These are phyloP conservation scores for Drosophila kambysellisi DNA, from an alignment of 2,888 invertebrate species.

Conservation along the genomic window DNA sequence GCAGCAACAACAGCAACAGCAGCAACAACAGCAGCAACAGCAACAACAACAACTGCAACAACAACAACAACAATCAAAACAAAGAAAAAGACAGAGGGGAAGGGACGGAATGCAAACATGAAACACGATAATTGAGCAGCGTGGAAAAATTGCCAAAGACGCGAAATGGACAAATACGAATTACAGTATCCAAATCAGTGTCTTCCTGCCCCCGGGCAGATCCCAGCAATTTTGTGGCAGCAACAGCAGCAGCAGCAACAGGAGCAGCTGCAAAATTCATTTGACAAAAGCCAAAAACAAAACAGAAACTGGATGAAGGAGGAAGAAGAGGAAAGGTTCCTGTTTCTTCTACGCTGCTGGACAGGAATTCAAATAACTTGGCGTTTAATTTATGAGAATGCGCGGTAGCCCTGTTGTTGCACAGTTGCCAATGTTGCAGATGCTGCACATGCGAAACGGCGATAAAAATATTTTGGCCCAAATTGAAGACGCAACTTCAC, in stretches of 20 bases:
- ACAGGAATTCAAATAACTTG: constrained; percentile 83
- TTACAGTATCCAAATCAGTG: constrained; percentile 82
- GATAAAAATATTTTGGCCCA: constrained; percentile 78
- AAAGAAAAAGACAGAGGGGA: constrained; percentile 40
- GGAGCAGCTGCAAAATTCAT: constrained; percentile 83
- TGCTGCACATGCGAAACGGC: constrained; percentile 58
- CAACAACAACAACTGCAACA: constrained; percentile 4
- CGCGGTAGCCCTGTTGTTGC: constrained; percentile 64
- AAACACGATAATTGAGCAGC: constrained; percentile 80
- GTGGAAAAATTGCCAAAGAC: constrained; percentile 81
- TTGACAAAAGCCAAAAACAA: constrained; percentile 73
- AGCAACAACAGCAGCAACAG: constrained; percentile 5
- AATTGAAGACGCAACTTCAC: constrained; percentile 62
- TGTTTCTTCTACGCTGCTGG: constrained; percentile 9
- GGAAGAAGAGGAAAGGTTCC: not conserved
- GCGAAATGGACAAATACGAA: constrained; percentile 82
- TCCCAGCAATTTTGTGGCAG: constrained; percentile 62
- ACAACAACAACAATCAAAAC: constrained; percentile 11
- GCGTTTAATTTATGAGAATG: constrained; percentile 83
- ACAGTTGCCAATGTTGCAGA: constrained; percentile 26
- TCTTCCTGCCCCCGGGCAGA: constrained; percentile 57
- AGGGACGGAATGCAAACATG: constrained; percentile 70
- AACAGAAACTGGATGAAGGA: constrained; percentile 14
- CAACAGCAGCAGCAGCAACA: constrained; percentile 11
- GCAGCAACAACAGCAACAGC: constrained; percentile 8